phyloP scores from a whole-genome alignment of 2,888 invertebrate genomes.

The Chymomyza procnemis region DNA sequence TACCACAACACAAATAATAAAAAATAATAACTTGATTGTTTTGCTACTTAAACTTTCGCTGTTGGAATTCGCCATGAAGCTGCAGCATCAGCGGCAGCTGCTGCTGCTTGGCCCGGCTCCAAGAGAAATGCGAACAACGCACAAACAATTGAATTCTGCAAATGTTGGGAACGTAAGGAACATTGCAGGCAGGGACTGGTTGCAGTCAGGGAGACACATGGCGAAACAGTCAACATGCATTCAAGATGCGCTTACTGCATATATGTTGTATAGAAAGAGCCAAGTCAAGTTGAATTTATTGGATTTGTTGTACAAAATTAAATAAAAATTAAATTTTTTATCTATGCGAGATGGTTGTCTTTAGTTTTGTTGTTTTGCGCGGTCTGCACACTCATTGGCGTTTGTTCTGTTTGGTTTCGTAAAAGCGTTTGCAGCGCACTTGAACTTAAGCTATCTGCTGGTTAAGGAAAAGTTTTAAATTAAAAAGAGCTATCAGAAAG shows the following conservation, averaged over 20 bases:
- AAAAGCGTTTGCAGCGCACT: neutral
- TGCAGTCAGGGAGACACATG: neutral
- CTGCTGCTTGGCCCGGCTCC: slow-evolving; percentile 52
- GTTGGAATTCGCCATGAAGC: neutral
- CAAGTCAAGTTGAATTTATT: slow-evolving; percentile 67
- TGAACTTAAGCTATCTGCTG: neutral
- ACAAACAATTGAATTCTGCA: neutral
- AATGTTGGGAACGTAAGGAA: neutral
- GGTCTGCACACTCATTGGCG: neutral
- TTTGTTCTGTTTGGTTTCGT: neutral
- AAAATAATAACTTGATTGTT: slow-evolving; percentile 8
- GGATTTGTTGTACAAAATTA: slow-evolving; percentile 71
- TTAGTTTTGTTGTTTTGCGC: neutral
- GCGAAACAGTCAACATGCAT: neutral
- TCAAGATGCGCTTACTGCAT: slow-evolving; percentile 5
- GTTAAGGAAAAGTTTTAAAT: too few species aligned
- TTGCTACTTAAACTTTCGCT: slow-evolving; percentile 6
- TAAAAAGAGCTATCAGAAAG: too few species aligned
- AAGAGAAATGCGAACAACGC: slow-evolving; percentile 22
- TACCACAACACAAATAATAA: slow-evolving; percentile 27
- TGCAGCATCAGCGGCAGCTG: neutral
- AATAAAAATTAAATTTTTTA: slow-evolving; percentile 74
- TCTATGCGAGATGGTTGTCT: slow-evolving; percentile 61
- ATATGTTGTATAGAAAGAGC: slow-evolving; percentile 17
- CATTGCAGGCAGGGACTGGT: neutral